phyloP scores from a whole-genome alignment of 2,113 vertebrate species.

The Globicephala melas region DNA sequence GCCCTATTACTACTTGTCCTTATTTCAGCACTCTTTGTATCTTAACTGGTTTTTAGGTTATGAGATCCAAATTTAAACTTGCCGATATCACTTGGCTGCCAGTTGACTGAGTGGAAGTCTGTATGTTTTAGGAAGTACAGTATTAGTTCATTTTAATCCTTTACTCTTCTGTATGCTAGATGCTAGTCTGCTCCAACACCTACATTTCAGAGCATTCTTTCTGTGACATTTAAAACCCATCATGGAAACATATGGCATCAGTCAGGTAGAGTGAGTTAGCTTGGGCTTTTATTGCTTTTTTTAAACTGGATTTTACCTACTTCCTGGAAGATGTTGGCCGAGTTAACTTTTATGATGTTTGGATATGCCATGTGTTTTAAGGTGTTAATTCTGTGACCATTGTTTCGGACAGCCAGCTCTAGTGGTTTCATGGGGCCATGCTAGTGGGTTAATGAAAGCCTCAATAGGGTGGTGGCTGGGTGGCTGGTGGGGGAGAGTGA shows the following conservation, averaged over 20 bases:
- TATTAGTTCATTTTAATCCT: constrained; percentile 63
- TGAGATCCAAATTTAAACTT: constrained; percentile 54
- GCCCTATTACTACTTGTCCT: not conserved
- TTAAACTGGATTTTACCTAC: not conserved
- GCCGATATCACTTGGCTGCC: constrained; percentile 55
- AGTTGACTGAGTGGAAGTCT: constrained; percentile 33
- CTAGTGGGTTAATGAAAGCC: not conserved
- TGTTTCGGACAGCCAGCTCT: constrained; percentile 17
- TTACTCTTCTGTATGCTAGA: constrained; percentile 34
- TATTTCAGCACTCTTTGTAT: constrained; percentile 53
- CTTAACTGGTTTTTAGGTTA: constrained; percentile 45
- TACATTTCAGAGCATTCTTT: constrained; percentile 14
- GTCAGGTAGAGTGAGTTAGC: not conserved
- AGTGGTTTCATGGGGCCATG: not conserved
- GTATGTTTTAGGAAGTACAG: constrained; percentile 58
- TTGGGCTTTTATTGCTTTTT: constrained; percentile 3
- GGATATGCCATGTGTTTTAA: constrained; percentile 26
- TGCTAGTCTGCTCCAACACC: not conserved
- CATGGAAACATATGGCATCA: not conserved
- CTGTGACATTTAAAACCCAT: constrained; percentile 34
- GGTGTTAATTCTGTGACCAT: constrained; percentile 37
- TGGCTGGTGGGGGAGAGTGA: not conserved
- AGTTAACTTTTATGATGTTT: constrained; percentile 11
- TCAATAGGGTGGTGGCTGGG: not conserved
- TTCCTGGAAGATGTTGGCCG: constrained; percentile 12